Evolutionary conservation across 2,888 invertebrate species (phyloP).

Genomic region (Noctua janthe): DNA sequence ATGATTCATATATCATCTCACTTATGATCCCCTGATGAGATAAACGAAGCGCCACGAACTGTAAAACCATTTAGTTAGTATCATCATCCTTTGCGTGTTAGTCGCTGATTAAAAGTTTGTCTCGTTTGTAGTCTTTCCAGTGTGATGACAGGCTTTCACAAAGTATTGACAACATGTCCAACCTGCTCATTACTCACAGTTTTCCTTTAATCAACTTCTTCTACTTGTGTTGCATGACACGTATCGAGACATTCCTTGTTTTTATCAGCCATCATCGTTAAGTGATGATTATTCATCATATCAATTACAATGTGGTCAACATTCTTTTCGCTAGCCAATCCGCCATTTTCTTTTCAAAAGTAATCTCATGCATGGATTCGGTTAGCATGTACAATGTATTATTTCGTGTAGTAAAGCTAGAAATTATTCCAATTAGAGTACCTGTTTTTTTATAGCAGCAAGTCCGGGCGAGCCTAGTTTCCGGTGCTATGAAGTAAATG

Average conservation of each 20-base stretch:
- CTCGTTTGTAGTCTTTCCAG: slow-evolving; percentile 17
- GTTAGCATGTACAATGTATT: slow-evolving; percentile 46
- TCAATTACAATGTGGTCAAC: slow-evolving; percentile 29
- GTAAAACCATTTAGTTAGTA: slow-evolving; percentile 15
- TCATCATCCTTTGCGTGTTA: slow-evolving; percentile 26
- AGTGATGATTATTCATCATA: slow-evolving; percentile 19
- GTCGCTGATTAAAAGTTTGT: slow-evolving; percentile 26
- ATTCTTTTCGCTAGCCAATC: slow-evolving; percentile 14
- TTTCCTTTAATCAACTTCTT: slow-evolving; percentile 30
- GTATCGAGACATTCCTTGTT: slow-evolving; percentile 37
- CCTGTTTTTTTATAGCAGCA: slow-evolving; percentile 57
- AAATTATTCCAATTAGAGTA: slow-evolving; percentile 57
- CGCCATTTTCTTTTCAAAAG: slow-evolving; percentile 32
- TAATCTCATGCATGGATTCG: slow-evolving; percentile 28
- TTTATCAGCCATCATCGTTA: slow-evolving; percentile 27
- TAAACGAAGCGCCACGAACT: slow-evolving; percentile 15
- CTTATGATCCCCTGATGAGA: slow-evolving; percentile 31
- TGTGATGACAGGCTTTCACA: slow-evolving; percentile 45
- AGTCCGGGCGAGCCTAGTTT: slow-evolving; percentile 58
- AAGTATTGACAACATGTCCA: slow-evolving; percentile 25
- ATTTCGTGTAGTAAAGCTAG: slow-evolving; percentile 50
- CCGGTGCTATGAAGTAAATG: slow-evolving; percentile 61
- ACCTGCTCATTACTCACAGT: slow-evolving; percentile 20
- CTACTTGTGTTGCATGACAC: slow-evolving; percentile 15
- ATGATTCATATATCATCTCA: slow-evolving; percentile 31